These are phyloP conservation scores for Microplitis deprimator DNA, from an alignment of 2,888 invertebrate species.

Conservation along the genomic window DNA sequence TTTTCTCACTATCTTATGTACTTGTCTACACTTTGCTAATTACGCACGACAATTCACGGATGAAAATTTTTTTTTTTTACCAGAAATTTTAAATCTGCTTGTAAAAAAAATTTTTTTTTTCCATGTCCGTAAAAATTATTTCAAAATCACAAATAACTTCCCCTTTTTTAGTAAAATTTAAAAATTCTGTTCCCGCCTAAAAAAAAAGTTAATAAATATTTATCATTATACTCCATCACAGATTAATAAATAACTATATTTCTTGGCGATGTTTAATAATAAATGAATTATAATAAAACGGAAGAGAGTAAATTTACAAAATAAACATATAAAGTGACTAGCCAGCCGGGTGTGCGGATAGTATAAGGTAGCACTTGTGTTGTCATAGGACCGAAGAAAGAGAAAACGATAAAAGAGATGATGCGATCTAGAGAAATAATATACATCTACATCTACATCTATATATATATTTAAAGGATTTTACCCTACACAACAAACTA, in stretches of 20 bases:
- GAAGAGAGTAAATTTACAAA: conserved; percentile 63
- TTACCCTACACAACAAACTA: not conserved
- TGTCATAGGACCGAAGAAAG: conserved; percentile 66
- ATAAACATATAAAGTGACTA: conserved; percentile 69
- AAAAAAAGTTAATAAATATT: not conserved
- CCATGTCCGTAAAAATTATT: no score
- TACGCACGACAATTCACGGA: conserved; percentile 8
- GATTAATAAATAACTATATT: not conserved
- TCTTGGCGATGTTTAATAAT: not conserved
- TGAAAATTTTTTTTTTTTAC: not conserved
- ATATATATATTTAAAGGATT: conserved; percentile 4
- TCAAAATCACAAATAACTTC: no score
- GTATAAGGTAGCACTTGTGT: conserved; percentile 63
- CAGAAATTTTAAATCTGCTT: no score
- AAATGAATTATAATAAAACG: conserved; percentile 31
- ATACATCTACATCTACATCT: conserved; percentile 25
- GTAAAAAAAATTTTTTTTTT: no score
- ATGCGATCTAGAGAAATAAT: conserved; percentile 29
- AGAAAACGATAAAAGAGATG: conserved; percentile 37
- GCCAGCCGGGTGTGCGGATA: conserved; percentile 66
- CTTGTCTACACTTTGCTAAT: conserved; percentile 20
- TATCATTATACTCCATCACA: not conserved
- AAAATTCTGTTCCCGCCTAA: no score
- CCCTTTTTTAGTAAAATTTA: no score
- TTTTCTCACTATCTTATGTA: conserved; percentile 7